phyloP scores from a whole-genome alignment of 1,140 invertebrate genomes.

The Drosophila mayri region DNA sequence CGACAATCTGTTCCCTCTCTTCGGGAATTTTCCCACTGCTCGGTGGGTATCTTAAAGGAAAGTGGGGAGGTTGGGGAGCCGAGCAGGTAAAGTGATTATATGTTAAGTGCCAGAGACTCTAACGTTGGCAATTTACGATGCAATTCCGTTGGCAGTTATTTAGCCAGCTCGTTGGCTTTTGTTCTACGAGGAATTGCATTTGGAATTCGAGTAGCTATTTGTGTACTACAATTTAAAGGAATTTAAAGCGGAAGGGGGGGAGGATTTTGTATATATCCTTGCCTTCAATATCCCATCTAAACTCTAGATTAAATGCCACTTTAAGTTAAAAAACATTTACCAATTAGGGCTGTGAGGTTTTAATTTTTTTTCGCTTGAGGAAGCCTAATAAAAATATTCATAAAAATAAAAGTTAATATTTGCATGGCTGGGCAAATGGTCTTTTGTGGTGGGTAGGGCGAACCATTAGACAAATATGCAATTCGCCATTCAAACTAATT shows the following conservation, averaged over 20 bases:
- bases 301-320: background rate
- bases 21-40: background rate
- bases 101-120: conserved; percentile 3
- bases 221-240: background rate
- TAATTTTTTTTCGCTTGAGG: background rate
- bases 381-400: conserved; percentile 11
- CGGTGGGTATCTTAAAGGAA: conserved; percentile 2
- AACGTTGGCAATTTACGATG: conserved; percentile 26
- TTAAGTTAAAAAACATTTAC: background rate
- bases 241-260: background rate
- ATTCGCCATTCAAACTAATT: conserved; percentile 23
- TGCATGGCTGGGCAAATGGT: conserved; percentile 9
- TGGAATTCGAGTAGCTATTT: background rate
- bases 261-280: too few relatives aligned
- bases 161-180: background rate
- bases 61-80: background rate
- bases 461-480: conserved; percentile 22
- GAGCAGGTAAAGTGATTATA: conserved; percentile 24
- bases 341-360: background rate
- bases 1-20: conserved; percentile 43
- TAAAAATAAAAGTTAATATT: conserved; percentile 13
- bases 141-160: conserved; percentile 17
- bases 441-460: conserved; percentile 1
- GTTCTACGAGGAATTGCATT: conserved; percentile 8
- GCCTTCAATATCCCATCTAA: background rate